Evolutionary conservation across 2,888 invertebrate species (phyloP).

Genomic region (Drosophila falleni): DNA sequence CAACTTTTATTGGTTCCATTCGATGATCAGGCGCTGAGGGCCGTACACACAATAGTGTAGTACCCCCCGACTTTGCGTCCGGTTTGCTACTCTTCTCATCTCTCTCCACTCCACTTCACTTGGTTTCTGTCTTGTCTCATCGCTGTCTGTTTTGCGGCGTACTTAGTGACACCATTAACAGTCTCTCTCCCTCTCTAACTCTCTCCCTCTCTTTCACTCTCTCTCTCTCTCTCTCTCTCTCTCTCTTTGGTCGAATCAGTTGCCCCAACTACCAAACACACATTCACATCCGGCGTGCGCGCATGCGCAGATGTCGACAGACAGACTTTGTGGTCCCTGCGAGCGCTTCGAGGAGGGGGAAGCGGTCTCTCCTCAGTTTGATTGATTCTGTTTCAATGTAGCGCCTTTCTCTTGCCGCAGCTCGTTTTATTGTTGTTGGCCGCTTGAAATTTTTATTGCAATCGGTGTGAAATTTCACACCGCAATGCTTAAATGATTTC

Average conservation of each 20-base stretch:
- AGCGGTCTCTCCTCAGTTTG: slow-evolving; percentile 63
- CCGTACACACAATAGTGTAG: slow-evolving; percentile 4
- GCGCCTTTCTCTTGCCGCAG: slow-evolving; percentile 61
- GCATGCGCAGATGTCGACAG: slow-evolving; percentile 65
- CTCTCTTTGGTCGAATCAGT: slow-evolving; percentile 18
- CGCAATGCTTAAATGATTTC: slow-evolving; percentile 84
- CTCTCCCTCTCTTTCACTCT: slow-evolving; percentile 13
- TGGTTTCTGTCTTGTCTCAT: slow-evolving; percentile 21
- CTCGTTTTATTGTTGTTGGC: slow-evolving; percentile 68
- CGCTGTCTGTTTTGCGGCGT: slow-evolving; percentile 65
- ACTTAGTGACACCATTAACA: slow-evolving; percentile 83
- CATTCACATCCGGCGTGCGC: slow-evolving; percentile 75
- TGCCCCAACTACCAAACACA: slow-evolving; percentile 45
- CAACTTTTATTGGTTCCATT: slow-evolving; percentile 84
- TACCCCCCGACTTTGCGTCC: slow-evolving; percentile 17
- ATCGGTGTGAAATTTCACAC: slow-evolving; percentile 85
- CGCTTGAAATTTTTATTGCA: slow-evolving; percentile 76
- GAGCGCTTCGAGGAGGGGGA: slow-evolving; percentile 5
- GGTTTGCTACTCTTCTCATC: slow-evolving; percentile 17
- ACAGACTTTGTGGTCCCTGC: slow-evolving; percentile 31
- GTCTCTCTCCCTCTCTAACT: slow-evolving; percentile 26
- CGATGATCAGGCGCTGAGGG: slow-evolving; percentile 80
- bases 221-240: slow-evolving; percentile 20
- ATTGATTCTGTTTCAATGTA: slow-evolving; percentile 82
- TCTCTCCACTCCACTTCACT: slow-evolving; percentile 9